phyloP scores from a whole-genome alignment of 2,797 vertebrate species.

The Eulemur albifrons region DNA sequence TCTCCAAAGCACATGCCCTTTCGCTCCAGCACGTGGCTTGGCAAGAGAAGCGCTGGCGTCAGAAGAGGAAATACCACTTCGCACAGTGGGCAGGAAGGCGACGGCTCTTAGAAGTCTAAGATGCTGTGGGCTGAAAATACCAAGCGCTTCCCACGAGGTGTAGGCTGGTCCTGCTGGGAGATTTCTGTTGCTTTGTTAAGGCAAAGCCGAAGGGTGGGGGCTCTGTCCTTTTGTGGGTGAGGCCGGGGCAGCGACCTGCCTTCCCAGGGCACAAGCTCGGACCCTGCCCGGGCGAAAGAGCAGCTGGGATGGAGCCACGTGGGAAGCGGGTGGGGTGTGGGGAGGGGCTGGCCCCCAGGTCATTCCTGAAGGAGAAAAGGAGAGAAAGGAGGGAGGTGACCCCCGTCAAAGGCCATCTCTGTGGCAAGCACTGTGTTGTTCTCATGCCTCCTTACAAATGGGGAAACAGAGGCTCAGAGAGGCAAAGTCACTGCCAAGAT shows the following conservation, averaged over 20 bases:
- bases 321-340: not conserved
- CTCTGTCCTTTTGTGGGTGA: not conserved
- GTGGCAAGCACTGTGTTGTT: not conserved
- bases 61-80: not conserved
- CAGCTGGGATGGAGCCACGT: too few relatives aligned
- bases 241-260: not conserved
- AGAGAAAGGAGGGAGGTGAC: too few relatives aligned
- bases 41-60: not conserved
- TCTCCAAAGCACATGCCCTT: not conserved
- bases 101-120: not conserved
- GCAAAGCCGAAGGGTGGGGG: not conserved
- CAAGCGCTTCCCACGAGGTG: not conserved
- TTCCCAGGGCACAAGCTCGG: not conserved
- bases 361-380: too few relatives aligned
- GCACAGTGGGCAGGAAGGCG: not conserved
- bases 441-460: not conserved
- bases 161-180: not conserved
- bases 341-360: not conserved
- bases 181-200: not conserved
- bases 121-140: not conserved
- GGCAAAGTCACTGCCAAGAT: not conserved
- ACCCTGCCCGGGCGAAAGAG: too few relatives aligned
- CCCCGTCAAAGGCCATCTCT: fast-evolving
- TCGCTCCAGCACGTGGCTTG: not conserved
- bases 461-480: not conserved